Base-by-base conservation (phyloP, 2,888 invertebrate species). In the Acrobasis consociella region DNA sequence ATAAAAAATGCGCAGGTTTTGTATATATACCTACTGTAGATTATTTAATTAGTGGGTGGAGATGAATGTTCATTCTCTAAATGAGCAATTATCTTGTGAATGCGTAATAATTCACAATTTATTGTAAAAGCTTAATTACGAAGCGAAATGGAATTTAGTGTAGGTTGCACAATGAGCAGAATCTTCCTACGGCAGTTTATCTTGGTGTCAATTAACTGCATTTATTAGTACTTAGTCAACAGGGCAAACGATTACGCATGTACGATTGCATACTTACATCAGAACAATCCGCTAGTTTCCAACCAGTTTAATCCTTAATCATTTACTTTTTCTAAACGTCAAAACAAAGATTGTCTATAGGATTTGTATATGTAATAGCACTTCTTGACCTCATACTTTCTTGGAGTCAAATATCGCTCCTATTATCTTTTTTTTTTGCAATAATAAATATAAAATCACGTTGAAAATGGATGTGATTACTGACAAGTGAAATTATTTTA, bases 91-190 rank as follows among this genome's bases (percentile, higher is more conserved):
- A 51, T 11, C 11, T 17, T 52, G 31, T 5, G 9, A 16, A 55
- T 42, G 56, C 13, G 22, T 56, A 56, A 56, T 56, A 11, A 56
- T 56, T 56, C 22, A 42, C 16, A 16, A 17, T 42, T 16, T 10
- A 56, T 56, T 42, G 39, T 53, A 53, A 42, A 56, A 46, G 42
- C 46, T 42, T 56, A 56, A 56, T 46, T 56, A 56, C 31, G 50
- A 17, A 55, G 38, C 39, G 13, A 10, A 16, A n/a, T 17, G 50
- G 58, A 63, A 60, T 60, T 51, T 11, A 13, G 16, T 39, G 60
- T 60, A 13, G 60, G 60, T 60, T 42, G 42, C 42, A 60, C 60
- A 60, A 60, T 60, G 52, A 51, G 5, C 52, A 37, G 16, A 9
- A 17, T 51, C 60, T 13, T 60, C 60, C 60, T 60, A 60, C 60